Evolutionary conservation across 2,888 invertebrate species (phyloP).

Genomic region (Rhagonycha fulva): DNA sequence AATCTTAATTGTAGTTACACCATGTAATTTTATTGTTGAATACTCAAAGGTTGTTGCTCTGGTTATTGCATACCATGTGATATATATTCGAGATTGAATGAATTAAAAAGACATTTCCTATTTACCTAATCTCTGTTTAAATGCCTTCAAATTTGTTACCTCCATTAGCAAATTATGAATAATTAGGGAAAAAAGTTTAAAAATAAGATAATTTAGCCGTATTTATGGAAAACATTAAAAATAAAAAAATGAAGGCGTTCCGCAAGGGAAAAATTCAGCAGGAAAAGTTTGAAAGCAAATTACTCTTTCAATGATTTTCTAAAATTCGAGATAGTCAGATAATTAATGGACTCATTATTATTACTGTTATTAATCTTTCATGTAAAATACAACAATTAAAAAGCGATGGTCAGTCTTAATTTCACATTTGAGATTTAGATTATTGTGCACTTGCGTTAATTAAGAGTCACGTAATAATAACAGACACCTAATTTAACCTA

Average conservation of each 20-base stretch:
- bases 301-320: not conserved
- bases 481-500: conserved; percentile 8
- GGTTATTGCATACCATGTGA: not conserved
- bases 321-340: not conserved
- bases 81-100: not conserved
- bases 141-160: not conserved
- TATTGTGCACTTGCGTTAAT: not conserved
- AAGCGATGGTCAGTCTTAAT: not conserved
- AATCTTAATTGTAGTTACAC: conserved; percentile 10
- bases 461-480: not conserved
- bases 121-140: not conserved
- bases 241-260: not conserved
- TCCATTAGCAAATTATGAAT: not conserved
- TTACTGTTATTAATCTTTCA: not conserved
- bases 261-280: not conserved
- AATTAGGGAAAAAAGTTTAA: not conserved
- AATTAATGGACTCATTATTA: not conserved
- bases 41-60: not conserved
- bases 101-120: not conserved
- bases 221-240: not conserved
- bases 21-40: conserved; percentile 17
- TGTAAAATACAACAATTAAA: not conserved
- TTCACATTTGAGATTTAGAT: not conserved
- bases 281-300: not conserved
- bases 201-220: too few species aligned